phyloP scores from a whole-genome alignment of 2,113 vertebrate genomes.

The Hyaena hyaena region DNA sequence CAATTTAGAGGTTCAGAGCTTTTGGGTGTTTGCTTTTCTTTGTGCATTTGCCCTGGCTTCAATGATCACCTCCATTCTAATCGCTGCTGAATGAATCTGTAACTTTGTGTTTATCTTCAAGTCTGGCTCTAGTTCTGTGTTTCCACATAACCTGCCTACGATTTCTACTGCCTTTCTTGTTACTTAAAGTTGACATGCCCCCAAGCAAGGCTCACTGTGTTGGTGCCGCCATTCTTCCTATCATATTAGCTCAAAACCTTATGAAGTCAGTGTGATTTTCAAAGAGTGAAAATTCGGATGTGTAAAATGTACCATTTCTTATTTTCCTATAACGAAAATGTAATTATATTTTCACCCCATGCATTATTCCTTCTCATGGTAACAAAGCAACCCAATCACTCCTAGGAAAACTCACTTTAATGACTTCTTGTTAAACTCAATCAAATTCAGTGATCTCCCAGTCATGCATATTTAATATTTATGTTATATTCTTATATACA shows the following conservation, averaged over 20 bases:
- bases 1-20: not conserved
- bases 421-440: slow-evolving; percentile 4
- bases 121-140: not conserved
- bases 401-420: not conserved
- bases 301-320: not conserved
- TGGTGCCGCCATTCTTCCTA: not conserved
- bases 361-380: not conserved
- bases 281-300: not conserved
- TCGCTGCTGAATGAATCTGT: not conserved
- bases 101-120: not conserved
- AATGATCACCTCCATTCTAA: not conserved
- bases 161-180: not conserved
- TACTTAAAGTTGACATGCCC: not conserved
- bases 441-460: not conserved
- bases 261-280: not conserved
- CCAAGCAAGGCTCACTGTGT: not conserved
- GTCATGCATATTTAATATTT: not conserved
- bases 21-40: not conserved
- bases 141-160: not conserved
- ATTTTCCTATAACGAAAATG: not conserved
- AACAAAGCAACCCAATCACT: not conserved
- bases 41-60: not conserved
- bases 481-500: not conserved
- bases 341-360: slow-evolving; percentile 26
- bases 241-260: not conserved